phyloP scores from a whole-genome alignment of 2,113 vertebrate species.

The Nanorana parkeri region DNA sequence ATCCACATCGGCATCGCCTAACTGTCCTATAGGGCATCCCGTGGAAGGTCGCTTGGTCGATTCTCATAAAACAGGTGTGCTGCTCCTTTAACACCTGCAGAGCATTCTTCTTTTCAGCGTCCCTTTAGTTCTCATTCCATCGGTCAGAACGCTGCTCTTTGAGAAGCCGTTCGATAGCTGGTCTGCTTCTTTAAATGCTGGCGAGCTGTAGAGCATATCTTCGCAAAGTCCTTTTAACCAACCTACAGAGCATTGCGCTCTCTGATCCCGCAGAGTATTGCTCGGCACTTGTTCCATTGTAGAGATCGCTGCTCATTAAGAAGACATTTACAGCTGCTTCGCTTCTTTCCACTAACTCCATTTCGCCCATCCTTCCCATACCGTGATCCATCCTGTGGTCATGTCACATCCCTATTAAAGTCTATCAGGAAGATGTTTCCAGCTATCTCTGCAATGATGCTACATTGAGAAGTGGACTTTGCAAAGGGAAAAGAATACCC shows the following conservation, averaged over 20 bases:
- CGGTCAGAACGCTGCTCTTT: not conserved
- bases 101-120: conserved; percentile 29
- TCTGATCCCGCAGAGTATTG: no score
- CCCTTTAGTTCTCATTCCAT: no score
- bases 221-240: not conserved
- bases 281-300: no score
- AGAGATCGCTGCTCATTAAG: no score
- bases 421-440: no score
- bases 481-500: no score
- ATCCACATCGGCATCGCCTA: no score
- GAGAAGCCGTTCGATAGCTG: not conserved
- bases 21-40: no score
- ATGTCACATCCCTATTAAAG: no score
- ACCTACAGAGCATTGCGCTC: not conserved
- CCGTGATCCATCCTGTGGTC: no score
- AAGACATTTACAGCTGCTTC: not conserved
- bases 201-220: not conserved
- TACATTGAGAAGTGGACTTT: not conserved
- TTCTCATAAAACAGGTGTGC: not conserved
- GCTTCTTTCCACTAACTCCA: not conserved
- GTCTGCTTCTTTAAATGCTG: not conserved
- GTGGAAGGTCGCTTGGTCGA: no score
- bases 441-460: not conserved
- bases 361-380: not conserved
- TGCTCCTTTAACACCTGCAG: conserved; percentile 39